Evolutionary conservation across 2,888 invertebrate genomes (phyloP).

Genomic region (Thymelicus sylvestris): DNA sequence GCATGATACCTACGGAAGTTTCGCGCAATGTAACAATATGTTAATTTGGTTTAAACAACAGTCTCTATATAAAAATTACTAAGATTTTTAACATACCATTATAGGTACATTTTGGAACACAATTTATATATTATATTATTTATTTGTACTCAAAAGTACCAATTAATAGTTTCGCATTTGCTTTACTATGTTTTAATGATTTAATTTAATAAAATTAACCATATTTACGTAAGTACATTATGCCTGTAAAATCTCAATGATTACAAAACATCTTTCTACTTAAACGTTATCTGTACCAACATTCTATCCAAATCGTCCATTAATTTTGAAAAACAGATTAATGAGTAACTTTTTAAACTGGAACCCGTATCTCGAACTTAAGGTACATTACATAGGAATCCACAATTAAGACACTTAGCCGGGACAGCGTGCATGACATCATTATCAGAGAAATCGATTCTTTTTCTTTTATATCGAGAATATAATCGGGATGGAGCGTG

Average conservation of each 20-base stretch:
- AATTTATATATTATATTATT: too few relatives aligned
- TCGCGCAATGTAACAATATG: too few relatives aligned
- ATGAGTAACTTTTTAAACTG: slow-evolving; percentile 37
- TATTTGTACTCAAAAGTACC: too few relatives aligned
- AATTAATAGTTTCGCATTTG: too few relatives aligned
- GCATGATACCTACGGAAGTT: too few relatives aligned
- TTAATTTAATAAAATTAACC: too few relatives aligned
- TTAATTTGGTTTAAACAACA: too few relatives aligned
- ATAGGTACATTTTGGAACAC: too few relatives aligned
- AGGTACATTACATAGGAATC: slow-evolving; percentile 66
- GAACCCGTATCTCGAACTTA: slow-evolving; percentile 29
- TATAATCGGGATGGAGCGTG: slow-evolving; percentile 79
- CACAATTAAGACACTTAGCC: slow-evolving; percentile 78
- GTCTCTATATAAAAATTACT: too few relatives aligned
- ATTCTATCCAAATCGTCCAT: slow-evolving; percentile 36
- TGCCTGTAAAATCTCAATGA: slow-evolving; percentile 13
- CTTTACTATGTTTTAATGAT: too few relatives aligned
- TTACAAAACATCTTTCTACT: slow-evolving; percentile 34
- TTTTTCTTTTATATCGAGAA: slow-evolving; percentile 78
- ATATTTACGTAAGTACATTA: neutral
- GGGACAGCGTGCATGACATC: slow-evolving; percentile 78
- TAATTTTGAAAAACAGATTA: slow-evolving; percentile 36
- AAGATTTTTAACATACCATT: too few relatives aligned
- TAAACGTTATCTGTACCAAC: slow-evolving; percentile 33
- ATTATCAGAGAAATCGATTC: slow-evolving; percentile 77